These are phyloP conservation scores for Chymomyza costata DNA, from an alignment of 1,140 invertebrate genomes.

Conservation along the genomic window DNA sequence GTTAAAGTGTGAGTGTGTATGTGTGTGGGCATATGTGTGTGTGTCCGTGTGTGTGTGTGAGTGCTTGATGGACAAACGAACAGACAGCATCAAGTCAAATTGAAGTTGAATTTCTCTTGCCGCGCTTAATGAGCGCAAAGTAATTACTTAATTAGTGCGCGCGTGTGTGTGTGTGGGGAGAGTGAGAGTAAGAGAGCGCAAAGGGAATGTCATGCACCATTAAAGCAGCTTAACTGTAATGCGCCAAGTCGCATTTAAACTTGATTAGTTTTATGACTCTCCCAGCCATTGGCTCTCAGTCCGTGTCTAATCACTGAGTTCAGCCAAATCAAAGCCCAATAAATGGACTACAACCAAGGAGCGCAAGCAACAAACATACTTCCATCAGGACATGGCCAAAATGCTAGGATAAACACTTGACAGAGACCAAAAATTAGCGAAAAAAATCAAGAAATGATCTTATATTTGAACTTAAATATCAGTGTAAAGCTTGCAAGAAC, in stretches of 20 bases:
- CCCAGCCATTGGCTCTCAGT: neutral
- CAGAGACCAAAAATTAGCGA: too few relatives aligned
- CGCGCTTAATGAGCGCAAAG: slow-evolving; percentile 66
- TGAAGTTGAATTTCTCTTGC: slow-evolving; percentile 58
- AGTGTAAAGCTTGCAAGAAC: too few relatives aligned
- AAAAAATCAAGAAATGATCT: too few relatives aligned
- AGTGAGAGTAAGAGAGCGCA: neutral
- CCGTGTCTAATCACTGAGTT: slow-evolving; percentile 23
- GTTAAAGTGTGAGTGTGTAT: slow-evolving; percentile 35
- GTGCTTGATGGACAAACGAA: slow-evolving; percentile 45
- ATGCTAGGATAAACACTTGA: too few relatives aligned
- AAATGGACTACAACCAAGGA: slow-evolving; percentile 56
- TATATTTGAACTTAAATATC: too few relatives aligned
- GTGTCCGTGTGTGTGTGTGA: slow-evolving; percentile 16
- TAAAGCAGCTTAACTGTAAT: slow-evolving; percentile 57
- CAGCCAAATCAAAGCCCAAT: slow-evolving; percentile 63
- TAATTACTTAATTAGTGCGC: slow-evolving; percentile 70
- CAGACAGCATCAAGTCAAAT: slow-evolving; percentile 59
- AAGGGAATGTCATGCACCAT: slow-evolving; percentile 20
- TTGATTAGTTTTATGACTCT: slow-evolving; percentile 66
- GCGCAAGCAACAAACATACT: too few relatives aligned
- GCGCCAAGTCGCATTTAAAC: slow-evolving; percentile 58
- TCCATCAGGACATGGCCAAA: too few relatives aligned
- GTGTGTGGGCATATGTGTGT: neutral
- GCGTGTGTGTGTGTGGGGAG: slow-evolving; percentile 13